phyloP scores from a whole-genome alignment of 2,888 invertebrate species.

The Eutolmus rufibarbis region DNA sequence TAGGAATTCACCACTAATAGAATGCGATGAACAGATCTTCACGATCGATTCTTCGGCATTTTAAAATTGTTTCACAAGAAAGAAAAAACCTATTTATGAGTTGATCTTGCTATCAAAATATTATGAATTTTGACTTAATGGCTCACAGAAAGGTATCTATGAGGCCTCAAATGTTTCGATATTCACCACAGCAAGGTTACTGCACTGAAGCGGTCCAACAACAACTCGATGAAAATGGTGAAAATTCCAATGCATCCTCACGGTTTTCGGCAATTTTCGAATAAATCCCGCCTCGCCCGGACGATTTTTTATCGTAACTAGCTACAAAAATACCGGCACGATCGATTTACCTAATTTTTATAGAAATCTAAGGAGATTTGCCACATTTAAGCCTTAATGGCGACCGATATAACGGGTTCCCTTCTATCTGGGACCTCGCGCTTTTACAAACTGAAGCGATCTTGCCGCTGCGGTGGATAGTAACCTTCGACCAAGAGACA shows the following conservation, averaged over 20 bases:
- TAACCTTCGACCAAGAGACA: background rate
- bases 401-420: constrained; percentile 15
- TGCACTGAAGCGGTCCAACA: constrained; percentile 33
- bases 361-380: background rate
- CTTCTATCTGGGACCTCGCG: constrained; percentile 3
- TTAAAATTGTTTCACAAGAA: background rate
- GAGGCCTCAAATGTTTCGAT: background rate
- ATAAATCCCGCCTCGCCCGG: background rate
- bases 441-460: constrained; percentile 23
- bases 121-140: background rate
- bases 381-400: background rate
- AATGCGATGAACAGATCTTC: background rate
- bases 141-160: background rate
- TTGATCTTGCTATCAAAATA: background rate
- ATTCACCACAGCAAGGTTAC: constrained; percentile 26
- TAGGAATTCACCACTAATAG: constrained; percentile 18
- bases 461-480: background rate
- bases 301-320: background rate
- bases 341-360: background rate
- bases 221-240: constrained; percentile 37
- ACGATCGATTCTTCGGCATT: background rate
- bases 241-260: constrained; percentile 40
- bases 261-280: background rate
- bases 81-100: background rate
- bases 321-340: background rate